Evolutionary conservation across 1,140 invertebrate species (phyloP), one percentile per base, ranked within the genome.

Genomic region (Panulirus ornatus): DNA sequence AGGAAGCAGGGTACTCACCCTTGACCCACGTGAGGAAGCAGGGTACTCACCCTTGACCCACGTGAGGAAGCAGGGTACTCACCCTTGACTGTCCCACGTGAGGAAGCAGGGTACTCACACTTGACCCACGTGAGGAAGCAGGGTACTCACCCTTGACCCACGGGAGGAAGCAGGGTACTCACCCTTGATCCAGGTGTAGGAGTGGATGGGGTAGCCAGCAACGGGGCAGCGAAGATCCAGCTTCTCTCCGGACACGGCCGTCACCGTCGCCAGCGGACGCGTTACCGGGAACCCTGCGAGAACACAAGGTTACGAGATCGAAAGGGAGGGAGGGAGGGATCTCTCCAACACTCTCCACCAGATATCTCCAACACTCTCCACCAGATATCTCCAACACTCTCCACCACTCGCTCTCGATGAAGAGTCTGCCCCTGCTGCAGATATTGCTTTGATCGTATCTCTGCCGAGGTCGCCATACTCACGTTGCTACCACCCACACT

Each of bases 221-320:
- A 98, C 98, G 78, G 98, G 97, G 94, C 98, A 99, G 94, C 97
- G 97, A 93, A 99, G 96, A 92, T 96, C 95, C 89, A 98, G 95
- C 93, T 96, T 96, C 93, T 96, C 96, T 76, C 97, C 97, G 42
- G 98, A 97, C 22, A 98, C 96, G 0, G 97, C 97, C 6, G 97
- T 97, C 44, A 98, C 78, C 0, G 91, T 54, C 0, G 87, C 73
- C 22, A 90, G 38, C 38, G 87, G 91, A 0, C 91, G 73, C 27
- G 88, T 79, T 11, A 89, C 79, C 0, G 91, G 91, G 44, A 78
- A 66, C 0, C 91, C 91, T 92, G 91, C 2, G 27, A 54, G 78
- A 2, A 19, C 2, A 38, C 51, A 84, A 71, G 36, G 70, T 47
- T 1, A 84, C 16, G 5, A 19, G 14, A 40, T 19, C 11, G 27